Base-by-base conservation (phyloP, 2,797 vertebrate species). In the Channallabes apus region DNA sequence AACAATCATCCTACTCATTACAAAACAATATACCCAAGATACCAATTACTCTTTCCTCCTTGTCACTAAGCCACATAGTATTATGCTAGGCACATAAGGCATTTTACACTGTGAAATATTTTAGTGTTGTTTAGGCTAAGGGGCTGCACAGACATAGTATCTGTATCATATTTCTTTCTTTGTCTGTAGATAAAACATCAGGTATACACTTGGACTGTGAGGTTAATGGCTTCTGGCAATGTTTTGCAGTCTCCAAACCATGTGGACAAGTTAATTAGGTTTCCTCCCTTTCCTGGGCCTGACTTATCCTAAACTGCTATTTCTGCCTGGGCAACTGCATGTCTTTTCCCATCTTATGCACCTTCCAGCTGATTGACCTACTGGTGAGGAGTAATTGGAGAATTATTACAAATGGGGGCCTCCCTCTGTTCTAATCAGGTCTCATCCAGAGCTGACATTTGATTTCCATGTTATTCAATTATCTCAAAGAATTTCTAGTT, bases 231-330 rank as follows among this genome's bases (percentile, higher is more conserved):
- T 24, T 9, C n/a, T 83, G 2, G 17, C 58, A 24, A 27, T 68
- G 22, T 51, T 83, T 29, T 54, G 32, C n/a, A 18, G 38, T 46
- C 32, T 27, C 38, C n/a, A 51, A 62, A n/a, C 69, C 41, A 62
- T 32, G 59, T 29, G 69, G 4, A 75, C 56, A 73, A 73, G 41
- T 20, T 8, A 24, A 68, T 4, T 46, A 46, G 29, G 32, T 61
- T 59, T 75, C 71, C 59, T 83, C 27, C 12, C 18, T 75, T 41
- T 65, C 41, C 82, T 56, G 82, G 71, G 76, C 65, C 41, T 64
- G 20, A 54, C 82, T 83, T 65, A 83, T 76, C 41, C 38, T 32
- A 75, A 75, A 46, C 11, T 46, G 58, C 59, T 83, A 32, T 83
- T 75, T 83, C 27, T 83, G 24, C 29, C 35, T 51, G 51, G n/a